A percentile compares a stretch with the other conserved stretches of the same genome.
Evolutionary conservation across 2,797 vertebrate genomes (phyloP).

Genomic region (Cyclura pinguis): DNA sequence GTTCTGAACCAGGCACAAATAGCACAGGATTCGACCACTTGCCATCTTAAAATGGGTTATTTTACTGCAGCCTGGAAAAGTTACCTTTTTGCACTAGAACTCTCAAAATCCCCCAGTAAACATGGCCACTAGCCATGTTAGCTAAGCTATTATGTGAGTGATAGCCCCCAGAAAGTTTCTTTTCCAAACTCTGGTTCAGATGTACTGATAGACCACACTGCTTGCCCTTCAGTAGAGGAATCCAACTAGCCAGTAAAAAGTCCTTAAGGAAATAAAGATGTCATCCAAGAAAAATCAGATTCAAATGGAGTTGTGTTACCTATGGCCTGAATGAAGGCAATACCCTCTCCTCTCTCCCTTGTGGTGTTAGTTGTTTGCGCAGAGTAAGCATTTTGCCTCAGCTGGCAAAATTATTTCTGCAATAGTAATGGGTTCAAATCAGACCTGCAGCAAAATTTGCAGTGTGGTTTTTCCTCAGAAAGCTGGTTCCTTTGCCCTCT

Average conservation of each 20-base stretch:
- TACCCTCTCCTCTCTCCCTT: background rate
- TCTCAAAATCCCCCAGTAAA: too few species aligned
- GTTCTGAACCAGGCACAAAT: background rate
- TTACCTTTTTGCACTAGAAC: too few species aligned
- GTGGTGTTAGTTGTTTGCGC: background rate
- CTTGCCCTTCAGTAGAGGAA: background rate
- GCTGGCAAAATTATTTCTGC: background rate
- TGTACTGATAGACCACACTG: background rate
- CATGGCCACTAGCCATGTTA: too few species aligned
- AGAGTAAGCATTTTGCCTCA: background rate
- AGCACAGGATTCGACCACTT: background rate
- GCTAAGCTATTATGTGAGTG: too few species aligned
- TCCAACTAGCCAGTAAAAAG: background rate
- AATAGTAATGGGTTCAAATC: background rate
- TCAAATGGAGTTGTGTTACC: background rate
- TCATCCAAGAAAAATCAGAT: background rate
- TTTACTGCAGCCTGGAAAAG: too few species aligned
- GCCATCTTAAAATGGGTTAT: background rate
- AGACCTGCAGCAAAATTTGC: background rate
- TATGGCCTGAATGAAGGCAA: background rate
- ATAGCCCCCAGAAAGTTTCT: too few species aligned
- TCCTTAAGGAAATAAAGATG: background rate
- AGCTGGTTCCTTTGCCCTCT: background rate
- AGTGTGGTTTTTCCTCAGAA: background rate
- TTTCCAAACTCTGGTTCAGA: background rate